These are phyloP conservation scores for Rhynchopsitta pachyrhyncha DNA, from an alignment of 2,113 vertebrate species.

Conservation along the genomic window DNA sequence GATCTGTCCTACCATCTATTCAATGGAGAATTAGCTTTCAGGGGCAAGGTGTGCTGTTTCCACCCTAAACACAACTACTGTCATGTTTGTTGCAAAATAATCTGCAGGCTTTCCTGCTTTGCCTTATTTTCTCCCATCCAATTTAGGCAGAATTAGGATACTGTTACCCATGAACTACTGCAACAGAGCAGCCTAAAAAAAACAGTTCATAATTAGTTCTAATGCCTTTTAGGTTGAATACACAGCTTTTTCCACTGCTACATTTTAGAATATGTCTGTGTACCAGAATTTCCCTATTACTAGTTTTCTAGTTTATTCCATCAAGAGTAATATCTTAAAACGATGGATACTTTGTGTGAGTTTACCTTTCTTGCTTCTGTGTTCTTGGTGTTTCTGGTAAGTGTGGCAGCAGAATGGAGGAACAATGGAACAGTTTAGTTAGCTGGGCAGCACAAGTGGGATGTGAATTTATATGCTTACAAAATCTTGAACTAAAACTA, in stretches of 20 bases:
- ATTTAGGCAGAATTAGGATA: neutral
- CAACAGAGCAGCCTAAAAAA: neutral
- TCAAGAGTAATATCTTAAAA: neutral
- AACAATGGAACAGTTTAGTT: neutral
- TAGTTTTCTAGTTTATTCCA: neutral
- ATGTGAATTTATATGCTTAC: neutral
- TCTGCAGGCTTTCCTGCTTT: neutral
- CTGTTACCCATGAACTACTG: neutral
- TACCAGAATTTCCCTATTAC: neutral
- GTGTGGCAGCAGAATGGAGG: neutral
- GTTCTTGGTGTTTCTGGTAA: neutral
- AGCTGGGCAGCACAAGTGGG: neutral
- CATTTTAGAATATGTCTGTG: neutral
- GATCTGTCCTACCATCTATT: neutral
- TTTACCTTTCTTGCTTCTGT: neutral
- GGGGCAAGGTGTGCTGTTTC: neutral
- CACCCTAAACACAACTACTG: neutral
- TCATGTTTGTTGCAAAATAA: neutral
- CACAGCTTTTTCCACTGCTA: neutral
- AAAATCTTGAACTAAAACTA: neutral
- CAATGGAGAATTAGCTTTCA: neutral
- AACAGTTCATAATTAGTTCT: neutral
- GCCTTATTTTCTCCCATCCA: fast-evolving
- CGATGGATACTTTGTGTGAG: neutral
- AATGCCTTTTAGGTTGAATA: neutral